Percentiles rank a stretch among this genome's conserved stretches.
Conservation (phyloP, 2,888 invertebrate species). For the Nephrocerus scutellatus region DNA sequence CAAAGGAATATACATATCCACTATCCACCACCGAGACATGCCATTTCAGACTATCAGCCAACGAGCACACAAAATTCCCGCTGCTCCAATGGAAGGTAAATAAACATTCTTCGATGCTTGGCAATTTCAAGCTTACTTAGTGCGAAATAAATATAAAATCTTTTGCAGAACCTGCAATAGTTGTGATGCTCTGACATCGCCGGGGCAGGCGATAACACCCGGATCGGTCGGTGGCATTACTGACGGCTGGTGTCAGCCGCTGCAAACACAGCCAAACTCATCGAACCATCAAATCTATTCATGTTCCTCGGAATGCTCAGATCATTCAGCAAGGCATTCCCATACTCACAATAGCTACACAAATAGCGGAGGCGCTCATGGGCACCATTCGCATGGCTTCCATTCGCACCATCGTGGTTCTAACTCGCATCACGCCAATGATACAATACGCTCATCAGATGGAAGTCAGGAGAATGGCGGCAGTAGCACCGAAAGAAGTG, state of each 20-base stretch:
- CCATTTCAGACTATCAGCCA: constrained; percentile 46
- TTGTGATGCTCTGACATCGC: constrained; percentile 45
- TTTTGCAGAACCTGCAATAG: constrained; percentile 41
- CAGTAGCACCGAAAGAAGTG: too few species aligned
- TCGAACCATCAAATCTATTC: constrained; percentile 46
- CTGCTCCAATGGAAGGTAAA: constrained; percentile 42
- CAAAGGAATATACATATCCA: constrained; percentile 45
- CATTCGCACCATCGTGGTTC: constrained; percentile 22
- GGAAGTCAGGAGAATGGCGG: constrained; percentile 39
- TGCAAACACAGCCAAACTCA: constrained; percentile 35
- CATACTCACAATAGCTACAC: constrained; percentile 8
- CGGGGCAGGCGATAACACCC: constrained; percentile 40
- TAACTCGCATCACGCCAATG: constrained; percentile 24
- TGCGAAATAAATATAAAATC: too few species aligned
- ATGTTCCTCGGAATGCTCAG: constrained; percentile 49
- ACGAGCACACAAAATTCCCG: constrained; percentile 39
- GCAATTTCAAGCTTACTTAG: background rate
- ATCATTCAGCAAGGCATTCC: constrained; percentile 37
- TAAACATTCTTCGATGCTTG: background rate
- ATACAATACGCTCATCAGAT: constrained; percentile 36
- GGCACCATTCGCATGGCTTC: constrained; percentile 23
- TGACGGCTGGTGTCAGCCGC: constrained; percentile 45
- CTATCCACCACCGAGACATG: constrained; percentile 45
- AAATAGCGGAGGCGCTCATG: too few species aligned
- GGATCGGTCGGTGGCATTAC: too few species aligned